Base-by-base conservation (phyloP, 2,888 invertebrate genomes). In the Dichetophora obliterata region DNA sequence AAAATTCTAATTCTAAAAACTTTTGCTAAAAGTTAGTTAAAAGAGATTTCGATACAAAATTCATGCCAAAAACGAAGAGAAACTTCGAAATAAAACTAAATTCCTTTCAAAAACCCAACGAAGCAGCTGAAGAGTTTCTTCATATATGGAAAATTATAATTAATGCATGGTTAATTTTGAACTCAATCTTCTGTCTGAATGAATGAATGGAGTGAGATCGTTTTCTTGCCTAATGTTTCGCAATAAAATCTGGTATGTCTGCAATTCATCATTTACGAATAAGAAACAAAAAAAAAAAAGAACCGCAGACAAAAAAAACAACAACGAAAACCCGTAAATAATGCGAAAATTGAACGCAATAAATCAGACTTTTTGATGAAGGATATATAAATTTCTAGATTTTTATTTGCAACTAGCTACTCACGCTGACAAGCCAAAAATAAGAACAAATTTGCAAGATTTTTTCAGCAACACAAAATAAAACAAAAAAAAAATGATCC, bases 271-370 rank as follows among this genome's bases (percentile, higher is more conserved):
- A 63, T 63, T 63, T 34, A 63, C n/a, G n/a, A n/a, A n/a, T n/a
- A 63, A 43, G 43, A 61, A 61, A 11, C 3, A 61, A 27, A 8
- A 19, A 54, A 54, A 54, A 19, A 54, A 54, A 54, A 54, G n/a
- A 22, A 19, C n/a, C 22, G 9, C 54, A 54, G 31, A 61, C n/a
- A 9, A 34, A 65, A 31, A 50, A 14, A 50, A 11, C 9, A 54
- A n/a, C 22, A 19, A 19, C n/a, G 19, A 71, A 31, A 16, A 61
- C 48, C 61, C 59, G 16, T 72, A 72, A 72, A 72, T 72, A 61
- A 72, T 72, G 72, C 24, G 16, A 59, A 61, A 72, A 72, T 69
- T 72, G 59, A 59, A 72, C 48, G 43, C 61, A 72, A 72, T 72
- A 72, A 72, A 72, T 72, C 72, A 24, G 61, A 19, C 27, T 61